Conservation (phyloP, 2,888 invertebrate species). For the Ephialtes manifestator region DNA sequence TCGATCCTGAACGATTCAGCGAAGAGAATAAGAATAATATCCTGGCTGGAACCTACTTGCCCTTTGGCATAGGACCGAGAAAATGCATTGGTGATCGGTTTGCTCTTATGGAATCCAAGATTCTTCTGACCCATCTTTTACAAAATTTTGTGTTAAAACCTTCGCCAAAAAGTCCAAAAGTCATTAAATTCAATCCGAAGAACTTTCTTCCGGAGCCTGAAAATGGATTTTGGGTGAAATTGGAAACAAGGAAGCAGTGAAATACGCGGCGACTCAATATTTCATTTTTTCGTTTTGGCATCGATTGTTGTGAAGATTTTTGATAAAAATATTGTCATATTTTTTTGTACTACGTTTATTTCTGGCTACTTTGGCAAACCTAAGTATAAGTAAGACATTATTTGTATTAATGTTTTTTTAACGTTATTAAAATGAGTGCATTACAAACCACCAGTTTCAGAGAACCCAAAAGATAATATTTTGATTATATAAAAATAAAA, state of each 20-base stretch:
- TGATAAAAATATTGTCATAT: no score
- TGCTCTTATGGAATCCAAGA: constrained; percentile 78
- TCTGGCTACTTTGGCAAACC: no score
- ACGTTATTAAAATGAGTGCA: no score
- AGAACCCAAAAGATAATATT: no score
- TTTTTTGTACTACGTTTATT: no score
- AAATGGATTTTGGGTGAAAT: constrained; percentile 67
- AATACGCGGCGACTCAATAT: neutral
- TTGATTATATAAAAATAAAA: no score
- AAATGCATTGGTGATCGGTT: constrained; percentile 80
- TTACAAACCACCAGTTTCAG: no score
- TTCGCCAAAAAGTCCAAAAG: constrained; percentile 83
- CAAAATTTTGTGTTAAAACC: constrained; percentile 73
- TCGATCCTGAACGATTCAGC: constrained; percentile 77
- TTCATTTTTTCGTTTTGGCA: neutral
- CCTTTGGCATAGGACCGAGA: constrained; percentile 78
- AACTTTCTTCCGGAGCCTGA: constrained; percentile 47
- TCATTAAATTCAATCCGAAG: constrained; percentile 74
- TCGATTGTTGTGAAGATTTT: neutral
- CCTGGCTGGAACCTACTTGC: constrained; percentile 73
- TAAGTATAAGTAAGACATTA: no score
- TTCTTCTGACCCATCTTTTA: constrained; percentile 63
- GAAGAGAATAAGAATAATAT: constrained; percentile 73
- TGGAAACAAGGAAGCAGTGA: constrained; percentile 37
- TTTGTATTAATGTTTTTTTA: no score